phyloP scores from a whole-genome alignment of 2,888 invertebrate genomes.

The Hanleya hanleyi region DNA sequence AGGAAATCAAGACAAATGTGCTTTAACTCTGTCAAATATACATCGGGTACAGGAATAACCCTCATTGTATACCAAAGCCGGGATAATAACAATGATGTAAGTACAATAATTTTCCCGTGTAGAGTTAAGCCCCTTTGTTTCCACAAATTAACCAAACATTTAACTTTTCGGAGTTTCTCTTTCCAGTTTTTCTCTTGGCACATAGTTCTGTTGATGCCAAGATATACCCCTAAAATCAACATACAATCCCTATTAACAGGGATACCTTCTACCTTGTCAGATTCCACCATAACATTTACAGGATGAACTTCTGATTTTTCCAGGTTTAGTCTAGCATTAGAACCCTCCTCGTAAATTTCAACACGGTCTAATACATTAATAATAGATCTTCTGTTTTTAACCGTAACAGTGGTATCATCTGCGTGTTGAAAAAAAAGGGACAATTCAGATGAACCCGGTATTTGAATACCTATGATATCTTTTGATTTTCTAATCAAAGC shows the following conservation, averaged over 20 bases:
- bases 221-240: not conserved
- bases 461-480: not conserved
- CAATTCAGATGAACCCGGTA: not conserved
- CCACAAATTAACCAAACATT: not conserved
- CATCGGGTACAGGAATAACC: not conserved
- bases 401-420: not conserved
- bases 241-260: not conserved
- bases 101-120: not conserved
- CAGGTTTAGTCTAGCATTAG: not conserved
- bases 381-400: not conserved
- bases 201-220: not conserved
- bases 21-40: no score
- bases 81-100: not conserved
- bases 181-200: not conserved
- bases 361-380: not conserved
- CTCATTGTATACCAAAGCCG: not conserved
- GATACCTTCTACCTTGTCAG: not conserved
- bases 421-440: not conserved
- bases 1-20: no score
- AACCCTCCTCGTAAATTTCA: not conserved
- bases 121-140: not conserved
- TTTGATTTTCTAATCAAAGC: not conserved
- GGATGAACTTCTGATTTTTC: not conserved
- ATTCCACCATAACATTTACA: not conserved
- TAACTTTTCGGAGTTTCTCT: not conserved